These are phyloP conservation scores for Atta cephalotes DNA, from an alignment of 1,140 invertebrate species.

Conservation along the genomic window DNA sequence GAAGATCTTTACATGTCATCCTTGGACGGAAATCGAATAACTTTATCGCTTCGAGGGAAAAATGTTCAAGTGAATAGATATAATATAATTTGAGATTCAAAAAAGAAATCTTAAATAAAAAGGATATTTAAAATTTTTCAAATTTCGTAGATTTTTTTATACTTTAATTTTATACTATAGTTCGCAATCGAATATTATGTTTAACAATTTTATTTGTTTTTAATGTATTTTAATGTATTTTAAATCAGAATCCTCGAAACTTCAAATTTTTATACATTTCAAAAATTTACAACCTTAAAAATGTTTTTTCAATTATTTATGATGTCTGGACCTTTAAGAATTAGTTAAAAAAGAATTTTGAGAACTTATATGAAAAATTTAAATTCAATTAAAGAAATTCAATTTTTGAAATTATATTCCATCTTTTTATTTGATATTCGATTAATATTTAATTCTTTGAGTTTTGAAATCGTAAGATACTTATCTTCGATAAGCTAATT, in stretches of 20 bases:
- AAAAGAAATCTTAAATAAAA: background rate
- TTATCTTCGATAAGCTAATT: no score
- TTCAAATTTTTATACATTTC: background rate
- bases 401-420: background rate
- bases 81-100: background rate
- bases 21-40: background rate
- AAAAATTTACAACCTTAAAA: background rate
- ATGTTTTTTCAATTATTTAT: background rate
- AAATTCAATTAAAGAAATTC: no score
- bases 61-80: background rate
- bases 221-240: background rate
- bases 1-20: slow-evolving; percentile 2
- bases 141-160: background rate
- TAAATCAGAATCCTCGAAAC: background rate
- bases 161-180: background rate
- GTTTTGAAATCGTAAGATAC: background rate
- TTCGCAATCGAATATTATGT: no score
- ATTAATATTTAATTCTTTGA: background rate
- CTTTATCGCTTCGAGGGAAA: background rate
- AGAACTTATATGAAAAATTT: background rate
- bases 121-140: background rate
- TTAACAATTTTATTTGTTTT: background rate
- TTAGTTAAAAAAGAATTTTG: background rate
- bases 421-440: background rate
- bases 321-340: background rate